A percentile compares a stretch with the other conserved stretches of the same genome.
phyloP scores from a whole-genome alignment of 2,797 vertebrate species.

The Phalanger gymnotis region DNA sequence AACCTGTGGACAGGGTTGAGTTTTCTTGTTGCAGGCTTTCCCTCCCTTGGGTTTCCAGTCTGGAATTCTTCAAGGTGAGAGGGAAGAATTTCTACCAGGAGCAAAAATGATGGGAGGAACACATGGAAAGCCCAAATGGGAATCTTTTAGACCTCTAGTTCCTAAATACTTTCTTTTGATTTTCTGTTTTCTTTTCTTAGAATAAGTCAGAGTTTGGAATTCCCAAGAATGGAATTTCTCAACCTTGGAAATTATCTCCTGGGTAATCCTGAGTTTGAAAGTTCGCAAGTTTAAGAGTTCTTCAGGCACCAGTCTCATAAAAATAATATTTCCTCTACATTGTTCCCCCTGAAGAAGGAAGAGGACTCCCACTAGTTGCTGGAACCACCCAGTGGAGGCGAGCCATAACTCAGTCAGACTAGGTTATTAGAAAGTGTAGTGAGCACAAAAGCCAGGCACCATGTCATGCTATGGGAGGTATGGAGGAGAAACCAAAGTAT shows the following conservation, averaged over 20 bases:
- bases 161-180: not conserved
- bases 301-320: not conserved
- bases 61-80: not conserved
- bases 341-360: not conserved
- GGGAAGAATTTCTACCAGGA: not conserved
- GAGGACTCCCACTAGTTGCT: not conserved
- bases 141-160: not conserved
- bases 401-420: not conserved
- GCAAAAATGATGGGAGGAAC: not conserved
- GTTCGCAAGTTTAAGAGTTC: not conserved
- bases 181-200: not conserved
- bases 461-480: conserved; percentile 87
- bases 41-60: not conserved
- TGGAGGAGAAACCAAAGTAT: conserved; percentile 87
- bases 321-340: not conserved
- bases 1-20: not conserved
- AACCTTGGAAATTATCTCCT: not conserved
- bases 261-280: not conserved
- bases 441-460: conserved; percentile 9
- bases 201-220: not conserved
- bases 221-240: not conserved
- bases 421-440: not conserved
- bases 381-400: not conserved
- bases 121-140: not conserved
- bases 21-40: not conserved